These are phyloP conservation scores for Eidolon dupreanum DNA, from an alignment of 2,797 vertebrate genomes.

Conservation along the genomic window DNA sequence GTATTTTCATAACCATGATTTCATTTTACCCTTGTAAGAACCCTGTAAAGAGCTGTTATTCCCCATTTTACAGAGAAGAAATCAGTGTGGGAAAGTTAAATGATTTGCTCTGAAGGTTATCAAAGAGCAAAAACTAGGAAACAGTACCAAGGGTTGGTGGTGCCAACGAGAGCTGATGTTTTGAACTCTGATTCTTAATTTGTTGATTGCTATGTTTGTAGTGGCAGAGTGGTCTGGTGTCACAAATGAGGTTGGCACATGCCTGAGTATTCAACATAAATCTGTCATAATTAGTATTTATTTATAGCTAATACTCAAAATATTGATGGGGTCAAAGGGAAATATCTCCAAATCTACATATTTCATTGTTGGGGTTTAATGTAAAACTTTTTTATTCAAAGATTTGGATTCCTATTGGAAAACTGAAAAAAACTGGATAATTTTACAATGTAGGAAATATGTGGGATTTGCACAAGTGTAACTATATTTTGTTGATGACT, in stretches of 20 bases:
- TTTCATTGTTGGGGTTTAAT: not conserved
- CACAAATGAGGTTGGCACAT: not conserved
- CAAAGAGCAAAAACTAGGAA: not conserved
- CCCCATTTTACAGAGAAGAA: not conserved
- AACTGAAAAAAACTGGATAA: not conserved
- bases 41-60: not conserved
- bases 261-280: not conserved
- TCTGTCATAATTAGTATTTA: not conserved
- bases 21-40: not conserved
- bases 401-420: not conserved
- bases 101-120: not conserved
- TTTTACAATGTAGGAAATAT: not conserved
- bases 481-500: not conserved
- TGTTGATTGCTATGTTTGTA: not conserved
- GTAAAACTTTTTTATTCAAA: not conserved
- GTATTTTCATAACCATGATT: slow-evolving; percentile 34
- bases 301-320: not conserved
- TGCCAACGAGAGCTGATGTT: not conserved
- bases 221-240: not conserved
- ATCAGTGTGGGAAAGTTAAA: not conserved
- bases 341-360: not conserved
- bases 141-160: not conserved
- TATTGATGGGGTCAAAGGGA: not conserved
- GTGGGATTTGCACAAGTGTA: not conserved
- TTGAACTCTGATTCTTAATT: not conserved